Evolutionary conservation across 2,113 vertebrate genomes (phyloP).

Genomic region (Tenebrosternarchus preto): DNA sequence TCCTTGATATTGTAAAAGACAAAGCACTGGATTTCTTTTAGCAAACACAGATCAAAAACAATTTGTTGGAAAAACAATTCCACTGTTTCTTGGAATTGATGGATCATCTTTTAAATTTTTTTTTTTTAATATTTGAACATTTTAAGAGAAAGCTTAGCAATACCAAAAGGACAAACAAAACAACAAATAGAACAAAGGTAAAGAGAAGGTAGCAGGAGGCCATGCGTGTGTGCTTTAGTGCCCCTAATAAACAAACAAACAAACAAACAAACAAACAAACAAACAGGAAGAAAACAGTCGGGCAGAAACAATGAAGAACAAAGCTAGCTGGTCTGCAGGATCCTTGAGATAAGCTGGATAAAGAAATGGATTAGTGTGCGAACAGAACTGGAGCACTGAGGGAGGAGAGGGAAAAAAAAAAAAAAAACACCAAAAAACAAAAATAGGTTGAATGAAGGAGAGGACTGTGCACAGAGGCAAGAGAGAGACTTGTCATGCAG

Average conservation of each 20-base stretch:
- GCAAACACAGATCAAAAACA: too few relatives aligned
- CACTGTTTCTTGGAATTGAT: too few relatives aligned
- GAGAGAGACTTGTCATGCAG: slow-evolving; percentile 78
- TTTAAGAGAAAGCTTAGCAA: slow-evolving; percentile 10
- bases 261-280: too few relatives aligned
- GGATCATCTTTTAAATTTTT: too few relatives aligned
- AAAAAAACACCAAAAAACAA: slow-evolving; percentile 56
- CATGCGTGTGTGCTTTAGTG: slow-evolving; percentile 16
- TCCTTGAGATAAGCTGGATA: slow-evolving; percentile 71
- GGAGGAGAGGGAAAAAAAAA: slow-evolving; percentile 35
- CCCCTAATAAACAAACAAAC: neutral
- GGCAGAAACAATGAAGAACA: slow-evolving; percentile 55
- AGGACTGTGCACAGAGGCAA: slow-evolving; percentile 44
- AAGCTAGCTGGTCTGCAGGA: slow-evolving; percentile 68
- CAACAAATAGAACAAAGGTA: neutral
- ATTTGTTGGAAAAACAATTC: too few relatives aligned
- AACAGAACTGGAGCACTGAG: slow-evolving; percentile 43
- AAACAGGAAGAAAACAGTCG: slow-evolving; percentile 13
- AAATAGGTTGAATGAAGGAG: slow-evolving; percentile 61
- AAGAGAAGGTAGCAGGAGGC: neutral
- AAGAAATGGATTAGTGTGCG: slow-evolving; percentile 77
- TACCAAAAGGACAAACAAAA: slow-evolving; percentile 27
- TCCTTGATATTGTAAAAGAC: too few relatives aligned
- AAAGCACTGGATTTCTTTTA: too few relatives aligned
- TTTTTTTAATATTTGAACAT: too few relatives aligned